These are phyloP conservation scores for Stratiomys singularior DNA, from an alignment of 2,888 invertebrate species.

Conservation along the genomic window DNA sequence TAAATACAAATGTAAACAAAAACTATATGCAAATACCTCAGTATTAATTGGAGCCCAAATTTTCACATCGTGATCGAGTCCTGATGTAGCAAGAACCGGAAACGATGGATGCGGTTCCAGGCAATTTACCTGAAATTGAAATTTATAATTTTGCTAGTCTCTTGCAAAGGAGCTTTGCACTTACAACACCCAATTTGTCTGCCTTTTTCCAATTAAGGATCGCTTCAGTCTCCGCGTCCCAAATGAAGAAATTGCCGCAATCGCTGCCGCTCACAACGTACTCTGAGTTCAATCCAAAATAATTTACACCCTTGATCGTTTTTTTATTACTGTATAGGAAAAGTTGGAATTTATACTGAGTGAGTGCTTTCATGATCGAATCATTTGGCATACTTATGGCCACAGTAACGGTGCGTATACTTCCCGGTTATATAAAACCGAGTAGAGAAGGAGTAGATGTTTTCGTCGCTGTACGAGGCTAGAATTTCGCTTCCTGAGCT, in stretches of 20 bases:
- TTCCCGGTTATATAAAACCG: conserved; percentile 66
- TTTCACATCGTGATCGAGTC: conserved; percentile 91
- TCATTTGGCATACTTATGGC: conserved; percentile 67
- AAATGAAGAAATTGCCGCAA: conserved; percentile 86
- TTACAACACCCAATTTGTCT: conserved; percentile 84
- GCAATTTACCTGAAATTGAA: conserved; percentile 72
- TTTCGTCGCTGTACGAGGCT: conserved; percentile 94
- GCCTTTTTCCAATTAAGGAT: conserved; percentile 90
- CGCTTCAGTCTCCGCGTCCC: conserved; percentile 88
- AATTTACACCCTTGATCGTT: conserved; percentile 91
- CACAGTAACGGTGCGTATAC: conserved; percentile 70
- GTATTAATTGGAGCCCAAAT: conserved; percentile 86
- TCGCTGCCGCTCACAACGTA: conserved; percentile 94
- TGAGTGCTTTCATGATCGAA: background rate
- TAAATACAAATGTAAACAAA: no score
- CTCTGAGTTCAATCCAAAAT: conserved; percentile 91
- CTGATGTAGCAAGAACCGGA: conserved; percentile 87
- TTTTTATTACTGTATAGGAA: conserved; percentile 69
- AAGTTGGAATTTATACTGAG: no score
- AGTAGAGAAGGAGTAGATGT: conserved; percentile 88
- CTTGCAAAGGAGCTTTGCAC: conserved; percentile 32
- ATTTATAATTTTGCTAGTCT: background rate
- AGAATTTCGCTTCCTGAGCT: conserved; percentile 90
- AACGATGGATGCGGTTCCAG: conserved; percentile 89
- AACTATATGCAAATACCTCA: conserved; percentile 57